Evolutionary conservation across 2,888 invertebrate genomes (phyloP).

Genomic region (Drosophila greeni): DNA sequence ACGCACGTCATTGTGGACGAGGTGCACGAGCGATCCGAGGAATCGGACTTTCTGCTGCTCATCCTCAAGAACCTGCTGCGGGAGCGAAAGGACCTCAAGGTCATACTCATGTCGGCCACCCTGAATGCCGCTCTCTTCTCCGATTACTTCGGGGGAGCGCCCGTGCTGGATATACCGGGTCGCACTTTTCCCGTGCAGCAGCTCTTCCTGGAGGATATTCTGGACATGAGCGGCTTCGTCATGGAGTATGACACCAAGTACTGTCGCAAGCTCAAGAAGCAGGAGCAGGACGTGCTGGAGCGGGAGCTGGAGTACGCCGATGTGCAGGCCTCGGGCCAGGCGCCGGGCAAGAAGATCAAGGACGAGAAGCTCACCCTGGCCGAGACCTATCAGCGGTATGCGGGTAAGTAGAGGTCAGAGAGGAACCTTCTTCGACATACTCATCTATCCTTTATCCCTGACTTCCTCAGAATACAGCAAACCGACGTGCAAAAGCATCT

Average conservation of each 20-base stretch:
- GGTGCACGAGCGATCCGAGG: constrained; percentile 94
- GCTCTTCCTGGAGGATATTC: constrained; percentile 88
- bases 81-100: constrained; percentile 86
- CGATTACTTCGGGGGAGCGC: constrained; percentile 87
- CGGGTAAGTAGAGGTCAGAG: constrained; percentile 75
- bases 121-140: constrained; percentile 91
- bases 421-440: too few relatives aligned
- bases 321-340: constrained; percentile 80
- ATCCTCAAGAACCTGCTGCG: constrained; percentile 88
- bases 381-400: constrained; percentile 85
- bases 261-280: constrained; percentile 82
- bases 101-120: constrained; percentile 96
- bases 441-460: background rate
- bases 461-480: constrained; percentile 80
- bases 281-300: constrained; percentile 82
- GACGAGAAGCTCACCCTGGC: constrained; percentile 86
- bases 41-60: constrained; percentile 92
- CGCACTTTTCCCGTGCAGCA: constrained; percentile 91
- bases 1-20: constrained; percentile 94
- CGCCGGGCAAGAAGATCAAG: constrained; percentile 82
- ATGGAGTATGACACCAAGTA: constrained; percentile 82
- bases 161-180: constrained; percentile 89
- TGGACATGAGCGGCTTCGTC: constrained; percentile 83
- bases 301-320: constrained; percentile 84
- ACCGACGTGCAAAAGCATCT: constrained; percentile 85